Conservation (phyloP, 92 coral and sea anemone species). For the Micromussa lordhowensis region DNA sequence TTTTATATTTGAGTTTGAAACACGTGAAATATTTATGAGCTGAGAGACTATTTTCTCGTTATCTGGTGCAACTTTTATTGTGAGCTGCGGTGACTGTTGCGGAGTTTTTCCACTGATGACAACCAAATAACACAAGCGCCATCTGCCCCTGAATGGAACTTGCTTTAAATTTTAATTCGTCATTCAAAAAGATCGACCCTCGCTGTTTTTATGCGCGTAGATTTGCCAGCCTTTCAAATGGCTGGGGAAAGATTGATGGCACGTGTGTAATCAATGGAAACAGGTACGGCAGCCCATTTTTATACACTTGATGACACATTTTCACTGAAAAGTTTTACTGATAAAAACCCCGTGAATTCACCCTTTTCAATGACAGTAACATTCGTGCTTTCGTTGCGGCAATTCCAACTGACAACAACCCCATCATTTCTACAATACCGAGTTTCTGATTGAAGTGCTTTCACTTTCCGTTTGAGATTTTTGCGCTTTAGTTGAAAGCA, state of each 20-base stretch:
- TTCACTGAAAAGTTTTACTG: neutral
- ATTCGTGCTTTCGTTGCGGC: neutral
- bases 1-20: neutral
- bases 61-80: constrained; percentile 34
- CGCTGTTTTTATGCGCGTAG: constrained; percentile 21
- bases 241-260: neutral
- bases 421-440: neutral
- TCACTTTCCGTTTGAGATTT: neutral
- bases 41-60: constrained; percentile 26
- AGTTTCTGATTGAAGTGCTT: neutral
- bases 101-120: constrained; percentile 27
- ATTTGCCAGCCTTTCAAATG: constrained; percentile 23
- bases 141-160: constrained; percentile 27
- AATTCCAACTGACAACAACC: neutral
- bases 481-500: neutral
- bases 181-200: constrained; percentile 32
- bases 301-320: neutral
- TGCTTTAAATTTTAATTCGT: constrained; percentile 51
- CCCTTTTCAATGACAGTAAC: neutral
- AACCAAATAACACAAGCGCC: constrained; percentile 16
- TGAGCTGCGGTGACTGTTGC: constrained; percentile 32
- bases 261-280: neutral
- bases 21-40: constrained; percentile 51
- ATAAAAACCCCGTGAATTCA: neutral
- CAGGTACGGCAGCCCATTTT: constrained; percentile 19